These are phyloP conservation scores for Bellardia bayeri DNA, from an alignment of 2,888 invertebrate genomes.

Conservation along the genomic window DNA sequence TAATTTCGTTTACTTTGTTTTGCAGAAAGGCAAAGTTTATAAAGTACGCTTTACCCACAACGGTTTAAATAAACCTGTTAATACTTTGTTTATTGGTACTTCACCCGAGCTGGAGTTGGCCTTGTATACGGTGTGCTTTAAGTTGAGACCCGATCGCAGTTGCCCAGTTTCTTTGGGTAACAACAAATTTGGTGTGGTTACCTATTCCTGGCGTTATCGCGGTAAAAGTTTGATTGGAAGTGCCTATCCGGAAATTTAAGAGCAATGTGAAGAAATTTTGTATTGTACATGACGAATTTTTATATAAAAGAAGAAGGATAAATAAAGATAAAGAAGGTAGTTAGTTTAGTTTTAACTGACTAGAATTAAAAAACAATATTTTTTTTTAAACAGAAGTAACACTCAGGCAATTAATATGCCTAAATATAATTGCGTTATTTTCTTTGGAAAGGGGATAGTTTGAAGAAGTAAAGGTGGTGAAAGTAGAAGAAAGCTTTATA, in stretches of 20 bases:
- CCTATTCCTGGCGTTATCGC: slow-evolving; percentile 89
- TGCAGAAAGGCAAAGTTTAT: slow-evolving; percentile 90
- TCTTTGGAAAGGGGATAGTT: no score
- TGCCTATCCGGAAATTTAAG: slow-evolving; percentile 91
- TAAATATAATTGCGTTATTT: no score
- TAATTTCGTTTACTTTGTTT: background rate
- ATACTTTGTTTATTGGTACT: slow-evolving; percentile 91
- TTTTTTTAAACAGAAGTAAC: no score
- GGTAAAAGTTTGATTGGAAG: slow-evolving; percentile 92
- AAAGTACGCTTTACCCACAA: slow-evolving; percentile 90
- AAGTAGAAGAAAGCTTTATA: no score
- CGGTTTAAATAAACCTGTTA: slow-evolving; percentile 90
- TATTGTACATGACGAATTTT: background rate
- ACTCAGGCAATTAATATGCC: no score
- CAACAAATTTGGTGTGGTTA: slow-evolving; percentile 89
- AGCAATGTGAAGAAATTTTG: background rate
- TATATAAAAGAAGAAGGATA: background rate
- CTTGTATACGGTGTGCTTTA: slow-evolving; percentile 94
- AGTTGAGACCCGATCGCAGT: slow-evolving; percentile 89
- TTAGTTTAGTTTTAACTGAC: background rate
- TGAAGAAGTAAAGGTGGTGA: no score
- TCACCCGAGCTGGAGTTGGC: slow-evolving; percentile 97
- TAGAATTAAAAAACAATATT: background rate
- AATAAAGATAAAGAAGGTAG: background rate
- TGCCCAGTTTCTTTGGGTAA: slow-evolving; percentile 91